Evolutionary conservation across 2,113 vertebrate species (phyloP).

Genomic region (Carassius auratus): DNA sequence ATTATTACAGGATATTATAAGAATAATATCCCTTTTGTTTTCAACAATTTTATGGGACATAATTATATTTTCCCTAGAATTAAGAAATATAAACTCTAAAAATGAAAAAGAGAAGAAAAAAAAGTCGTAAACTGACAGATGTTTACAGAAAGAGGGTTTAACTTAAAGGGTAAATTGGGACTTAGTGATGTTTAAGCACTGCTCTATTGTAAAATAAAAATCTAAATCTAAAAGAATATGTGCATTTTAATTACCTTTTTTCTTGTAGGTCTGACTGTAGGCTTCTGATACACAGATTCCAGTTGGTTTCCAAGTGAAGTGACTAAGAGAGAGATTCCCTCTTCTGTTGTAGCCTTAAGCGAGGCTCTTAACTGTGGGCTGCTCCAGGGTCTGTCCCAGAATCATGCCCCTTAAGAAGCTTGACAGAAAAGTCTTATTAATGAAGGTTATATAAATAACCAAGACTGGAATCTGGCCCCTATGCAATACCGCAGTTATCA

Average conservation of each 20-base stretch:
- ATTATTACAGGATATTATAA: no score
- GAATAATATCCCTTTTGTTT: no score
- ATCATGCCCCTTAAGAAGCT: slow-evolving; percentile 18
- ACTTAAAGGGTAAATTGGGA: no score
- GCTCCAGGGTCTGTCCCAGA: slow-evolving; percentile 19
- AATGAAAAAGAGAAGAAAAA: no score
- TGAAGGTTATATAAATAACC: slow-evolving; percentile 4
- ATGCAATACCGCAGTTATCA: not conserved
- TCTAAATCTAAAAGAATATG: not conserved
- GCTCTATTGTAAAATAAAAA: no score
- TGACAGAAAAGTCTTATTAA: slow-evolving; percentile 27
- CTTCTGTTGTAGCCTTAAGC: slow-evolving; percentile 10
- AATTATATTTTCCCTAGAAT: no score
- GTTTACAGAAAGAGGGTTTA: no score
- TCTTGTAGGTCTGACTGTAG: not conserved
- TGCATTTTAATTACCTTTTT: not conserved
- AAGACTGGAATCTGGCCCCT: not conserved
- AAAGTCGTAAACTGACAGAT: no score
- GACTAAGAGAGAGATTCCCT: not conserved
- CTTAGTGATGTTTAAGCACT: no score
- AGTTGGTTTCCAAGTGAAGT: not conserved
- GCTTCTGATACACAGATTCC: not conserved
- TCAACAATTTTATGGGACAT: no score
- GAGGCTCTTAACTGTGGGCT: not conserved
- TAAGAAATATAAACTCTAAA: no score